These are phyloP conservation scores for Acrobasis repandana DNA, from an alignment of 2,888 invertebrate genomes.

Conservation along the genomic window DNA sequence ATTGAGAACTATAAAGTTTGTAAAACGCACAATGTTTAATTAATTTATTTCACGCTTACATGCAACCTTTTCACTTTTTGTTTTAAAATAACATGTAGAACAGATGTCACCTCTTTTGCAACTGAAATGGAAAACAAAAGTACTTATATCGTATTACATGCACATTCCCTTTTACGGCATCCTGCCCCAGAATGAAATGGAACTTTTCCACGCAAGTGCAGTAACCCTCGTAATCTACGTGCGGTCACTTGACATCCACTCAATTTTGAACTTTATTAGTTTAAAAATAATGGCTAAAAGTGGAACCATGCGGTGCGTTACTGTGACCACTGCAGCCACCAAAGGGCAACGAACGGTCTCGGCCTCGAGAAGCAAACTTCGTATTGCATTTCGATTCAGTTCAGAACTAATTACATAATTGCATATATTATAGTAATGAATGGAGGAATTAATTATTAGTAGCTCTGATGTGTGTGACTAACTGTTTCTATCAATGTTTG, in stretches of 20 bases:
- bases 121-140: constrained; percentile 12
- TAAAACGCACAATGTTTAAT: no score
- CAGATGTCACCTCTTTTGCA: neutral
- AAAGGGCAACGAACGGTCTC: constrained; percentile 62
- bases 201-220: constrained; percentile 54
- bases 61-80: neutral
- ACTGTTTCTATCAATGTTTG: no score
- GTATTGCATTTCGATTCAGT: constrained; percentile 49
- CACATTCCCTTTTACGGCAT: constrained; percentile 18
- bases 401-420: constrained; percentile 30
- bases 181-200: constrained; percentile 23
- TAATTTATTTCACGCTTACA: no score
- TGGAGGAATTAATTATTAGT: neutral
- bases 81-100: neutral
- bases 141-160: constrained; percentile 14
- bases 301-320: neutral
- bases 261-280: constrained; percentile 15
- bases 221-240: constrained; percentile 47
- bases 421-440: neutral
- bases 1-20: no score
- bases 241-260: constrained; percentile 36
- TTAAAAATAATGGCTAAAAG: neutral
- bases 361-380: constrained; percentile 58
- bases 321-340: constrained; percentile 42
- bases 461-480: no score